Evolutionary conservation across 2,113 vertebrate genomes (phyloP), one percentile per base, ranked within the genome.

Genomic region (Pyxicephalus adspersus): DNA sequence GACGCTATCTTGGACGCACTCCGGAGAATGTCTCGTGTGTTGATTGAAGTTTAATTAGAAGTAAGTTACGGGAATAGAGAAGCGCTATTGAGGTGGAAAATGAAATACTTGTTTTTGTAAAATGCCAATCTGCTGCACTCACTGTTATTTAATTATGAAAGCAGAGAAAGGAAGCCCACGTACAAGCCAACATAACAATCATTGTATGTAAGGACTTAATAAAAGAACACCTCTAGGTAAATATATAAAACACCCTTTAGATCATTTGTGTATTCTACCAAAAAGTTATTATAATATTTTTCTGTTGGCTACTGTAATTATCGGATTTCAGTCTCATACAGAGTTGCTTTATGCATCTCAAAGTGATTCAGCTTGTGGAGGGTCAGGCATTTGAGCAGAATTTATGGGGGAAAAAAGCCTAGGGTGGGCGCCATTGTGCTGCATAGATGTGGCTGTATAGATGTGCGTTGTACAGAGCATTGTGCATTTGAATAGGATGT

Each of bases 21-120:
- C 19, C 58, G n/a, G 17, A 72, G 22, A 73, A 58, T 25, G 77
- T 38, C 77, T 38, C 4, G 52, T 18, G 4, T 8, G 45, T 15
- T 74, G 79, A 81, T 81, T 74, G 79, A 81, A 81, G 79, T 65
- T 81, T 81, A 81, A 81, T 81, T 81, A 74, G 61, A 74, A 66
- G 9, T 50, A 70, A 60, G 60, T 64, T 57, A 19, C 31, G 52
- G 68, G 58, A 81, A 81, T 51, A 64, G 18, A 29, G 79, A 63
- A 55, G 16, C 7, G 54, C 16, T 74, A 74, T 74, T 65, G 66
- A 81, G 70, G 70, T 74, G 79, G 68, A 81, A 81, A 81, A 81
- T 74, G 70, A 74, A 74, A 54, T 63, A 64, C 68, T 81, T 81
- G 79, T 81, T 65, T 51, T 34, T 55, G 79, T 26, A 34, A 74